Percentiles rank a stretch among this genome's conserved stretches.
Conservation (phyloP, 2,888 invertebrate species). For the Fissipunctia ypsillon region DNA sequence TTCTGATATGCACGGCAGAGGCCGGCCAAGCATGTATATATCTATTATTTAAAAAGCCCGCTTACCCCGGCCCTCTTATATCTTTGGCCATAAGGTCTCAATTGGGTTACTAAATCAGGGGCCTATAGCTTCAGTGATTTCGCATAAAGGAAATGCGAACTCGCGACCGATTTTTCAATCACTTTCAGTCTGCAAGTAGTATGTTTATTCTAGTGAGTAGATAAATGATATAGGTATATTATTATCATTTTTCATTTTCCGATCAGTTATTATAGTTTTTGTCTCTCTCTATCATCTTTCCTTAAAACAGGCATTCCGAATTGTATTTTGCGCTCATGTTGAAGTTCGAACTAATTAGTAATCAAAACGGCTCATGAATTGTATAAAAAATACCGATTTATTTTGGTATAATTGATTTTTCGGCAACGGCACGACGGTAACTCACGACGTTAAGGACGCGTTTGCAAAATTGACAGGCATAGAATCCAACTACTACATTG, state of each 20-base stretch:
- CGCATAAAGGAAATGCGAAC: constrained; percentile 9
- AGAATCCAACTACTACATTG: no score
- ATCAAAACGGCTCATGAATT: neutral
- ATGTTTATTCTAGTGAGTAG: constrained; percentile 7
- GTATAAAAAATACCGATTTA: neutral
- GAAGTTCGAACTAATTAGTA: constrained; percentile 2
- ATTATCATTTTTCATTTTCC: neutral
- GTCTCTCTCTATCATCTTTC: neutral
- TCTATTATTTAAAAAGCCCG: constrained; percentile 25
- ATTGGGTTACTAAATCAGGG: constrained; percentile 10
- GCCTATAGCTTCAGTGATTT: constrained; percentile 45
- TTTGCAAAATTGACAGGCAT: no score
- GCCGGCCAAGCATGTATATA: constrained; percentile 34
- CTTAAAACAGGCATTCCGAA: neutral
- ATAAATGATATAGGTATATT: neutral
- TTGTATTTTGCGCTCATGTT: constrained; percentile 6
- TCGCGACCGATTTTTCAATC: constrained; percentile 2
- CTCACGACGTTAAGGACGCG: no score
- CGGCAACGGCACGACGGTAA: no score
- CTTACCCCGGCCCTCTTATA: neutral
- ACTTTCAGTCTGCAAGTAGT: constrained; percentile 49
- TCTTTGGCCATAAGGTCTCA: constrained; percentile 13
- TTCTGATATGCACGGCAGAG: constrained; percentile 31
- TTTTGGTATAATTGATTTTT: neutral
- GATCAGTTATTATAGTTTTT: neutral